phyloP scores from a whole-genome alignment of 2,113 vertebrate genomes.

The Xiphias gladius region DNA sequence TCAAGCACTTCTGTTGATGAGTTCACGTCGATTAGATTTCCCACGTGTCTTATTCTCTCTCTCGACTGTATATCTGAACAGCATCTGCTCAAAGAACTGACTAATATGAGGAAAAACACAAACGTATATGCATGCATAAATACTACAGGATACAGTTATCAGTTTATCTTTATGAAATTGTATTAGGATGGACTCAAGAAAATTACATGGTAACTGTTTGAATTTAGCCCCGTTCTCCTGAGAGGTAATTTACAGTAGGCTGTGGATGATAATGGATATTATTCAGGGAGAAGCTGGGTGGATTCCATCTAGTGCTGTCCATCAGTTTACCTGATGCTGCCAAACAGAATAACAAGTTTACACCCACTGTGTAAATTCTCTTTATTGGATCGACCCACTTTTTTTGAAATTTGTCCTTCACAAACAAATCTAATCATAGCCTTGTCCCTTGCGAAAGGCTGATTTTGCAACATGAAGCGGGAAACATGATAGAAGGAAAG shows the following conservation, averaged over 20 bases:
- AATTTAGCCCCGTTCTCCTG: constrained; percentile 21
- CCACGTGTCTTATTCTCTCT: constrained; percentile 55
- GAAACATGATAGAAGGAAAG: constrained; percentile 18
- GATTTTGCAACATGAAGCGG: constrained; percentile 14
- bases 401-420: constrained; percentile 31
- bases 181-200: constrained; percentile 29
- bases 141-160: background rate
- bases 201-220: constrained; percentile 44
- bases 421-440: constrained; percentile 58
- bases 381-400: constrained; percentile 35
- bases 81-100: constrained; percentile 44
- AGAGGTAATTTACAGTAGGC: constrained; percentile 30
- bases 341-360: constrained; percentile 45
- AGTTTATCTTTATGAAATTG: constrained; percentile 30
- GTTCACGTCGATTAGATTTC: constrained; percentile 57
- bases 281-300: constrained; percentile 12
- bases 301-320: constrained; percentile 34
- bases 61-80: constrained; percentile 68
- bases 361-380: constrained; percentile 49
- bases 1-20: constrained; percentile 51
- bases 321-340: constrained; percentile 25
- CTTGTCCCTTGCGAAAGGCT: constrained; percentile 16
- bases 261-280: constrained; percentile 35
- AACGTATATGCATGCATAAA: constrained; percentile 18
- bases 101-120: constrained; percentile 52